A percentile compares a stretch with the other conserved stretches of the same genome.
These are phyloP conservation scores for Callitettix versicolor DNA, from an alignment of 1,140 invertebrate species.

Conservation along the genomic window DNA sequence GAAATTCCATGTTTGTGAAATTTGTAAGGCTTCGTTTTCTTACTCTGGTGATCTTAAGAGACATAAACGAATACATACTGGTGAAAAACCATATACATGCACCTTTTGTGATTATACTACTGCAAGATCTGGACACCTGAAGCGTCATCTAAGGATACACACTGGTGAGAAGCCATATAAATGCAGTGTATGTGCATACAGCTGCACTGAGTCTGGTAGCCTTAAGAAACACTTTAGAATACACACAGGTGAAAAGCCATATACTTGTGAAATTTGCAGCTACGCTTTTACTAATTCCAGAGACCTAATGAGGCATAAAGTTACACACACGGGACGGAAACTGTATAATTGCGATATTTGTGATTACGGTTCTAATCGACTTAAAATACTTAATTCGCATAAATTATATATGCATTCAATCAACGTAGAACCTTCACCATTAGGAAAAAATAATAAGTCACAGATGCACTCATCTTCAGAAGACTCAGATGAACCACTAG, in stretches of 20 bases:
- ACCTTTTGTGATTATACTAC: slow-evolving; percentile 5
- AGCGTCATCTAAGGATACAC: slow-evolving; percentile 2
- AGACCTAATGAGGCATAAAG: background rate
- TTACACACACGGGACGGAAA: background rate
- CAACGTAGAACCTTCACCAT: too few species aligned
- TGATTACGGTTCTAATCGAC: too few species aligned
- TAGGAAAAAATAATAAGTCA: too few species aligned
- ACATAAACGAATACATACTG: background rate
- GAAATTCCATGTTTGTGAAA: too few species aligned
- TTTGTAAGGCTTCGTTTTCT: too few species aligned
- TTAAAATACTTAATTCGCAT: too few species aligned
- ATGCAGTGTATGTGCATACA: background rate
- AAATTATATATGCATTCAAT: too few species aligned
- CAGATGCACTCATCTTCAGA: too few species aligned
- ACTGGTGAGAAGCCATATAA: slow-evolving; percentile 7
- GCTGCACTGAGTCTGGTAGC: background rate
- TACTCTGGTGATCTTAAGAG: too few species aligned
- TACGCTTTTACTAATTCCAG: background rate
- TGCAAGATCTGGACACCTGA: background rate
- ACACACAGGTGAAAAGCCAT: slow-evolving; percentile 1
- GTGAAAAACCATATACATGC: slow-evolving; percentile 3
- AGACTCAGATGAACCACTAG: too few species aligned
- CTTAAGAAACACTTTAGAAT: background rate
- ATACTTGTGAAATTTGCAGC: background rate
- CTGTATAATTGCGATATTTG: background rate